Evolutionary conservation across 2,888 invertebrate species (phyloP).

Genomic region (Spodoptera picta): DNA sequence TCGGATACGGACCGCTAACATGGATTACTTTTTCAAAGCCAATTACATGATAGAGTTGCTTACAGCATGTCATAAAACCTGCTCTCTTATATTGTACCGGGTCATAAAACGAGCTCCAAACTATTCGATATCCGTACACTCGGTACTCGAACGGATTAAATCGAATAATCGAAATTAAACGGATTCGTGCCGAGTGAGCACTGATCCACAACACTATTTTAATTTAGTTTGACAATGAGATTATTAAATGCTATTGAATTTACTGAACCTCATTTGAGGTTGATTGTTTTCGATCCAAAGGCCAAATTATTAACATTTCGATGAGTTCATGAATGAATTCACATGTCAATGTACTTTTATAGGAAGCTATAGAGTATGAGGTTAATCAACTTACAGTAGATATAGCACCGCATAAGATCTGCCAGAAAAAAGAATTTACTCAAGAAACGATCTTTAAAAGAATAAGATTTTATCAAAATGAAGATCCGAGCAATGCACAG

Average conservation of each 20-base stretch:
- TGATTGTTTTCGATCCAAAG: constrained; percentile 43
- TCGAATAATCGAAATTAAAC: constrained; percentile 52
- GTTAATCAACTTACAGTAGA: constrained; percentile 10
- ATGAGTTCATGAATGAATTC: constrained; percentile 8
- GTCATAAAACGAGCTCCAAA: constrained; percentile 49
- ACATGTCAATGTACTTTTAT: constrained; percentile 7
- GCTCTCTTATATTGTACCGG: constrained; percentile 36
- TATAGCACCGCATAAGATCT: not conserved
- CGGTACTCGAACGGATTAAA: constrained; percentile 50
- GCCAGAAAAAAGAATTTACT: constrained; percentile 9
- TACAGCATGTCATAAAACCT: constrained; percentile 49
- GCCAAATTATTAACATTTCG: constrained; percentile 18
- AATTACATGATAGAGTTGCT: constrained; percentile 49
- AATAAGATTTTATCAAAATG: constrained; percentile 42
- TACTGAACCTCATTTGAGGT: constrained; percentile 40
- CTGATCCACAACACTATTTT: constrained; percentile 56
- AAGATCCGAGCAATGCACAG: constrained; percentile 36
- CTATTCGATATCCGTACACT: constrained; percentile 46
- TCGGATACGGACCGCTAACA: constrained; percentile 30
- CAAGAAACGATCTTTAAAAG: constrained; percentile 17
- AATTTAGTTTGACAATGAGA: constrained; percentile 57
- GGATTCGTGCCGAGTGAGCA: constrained; percentile 40
- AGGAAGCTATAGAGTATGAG: not conserved
- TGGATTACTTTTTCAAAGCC: constrained; percentile 50
- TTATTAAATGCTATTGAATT: constrained; percentile 50